phyloP scores from a whole-genome alignment of 2,113 vertebrate genomes.

The Mastomys natalensis region DNA sequence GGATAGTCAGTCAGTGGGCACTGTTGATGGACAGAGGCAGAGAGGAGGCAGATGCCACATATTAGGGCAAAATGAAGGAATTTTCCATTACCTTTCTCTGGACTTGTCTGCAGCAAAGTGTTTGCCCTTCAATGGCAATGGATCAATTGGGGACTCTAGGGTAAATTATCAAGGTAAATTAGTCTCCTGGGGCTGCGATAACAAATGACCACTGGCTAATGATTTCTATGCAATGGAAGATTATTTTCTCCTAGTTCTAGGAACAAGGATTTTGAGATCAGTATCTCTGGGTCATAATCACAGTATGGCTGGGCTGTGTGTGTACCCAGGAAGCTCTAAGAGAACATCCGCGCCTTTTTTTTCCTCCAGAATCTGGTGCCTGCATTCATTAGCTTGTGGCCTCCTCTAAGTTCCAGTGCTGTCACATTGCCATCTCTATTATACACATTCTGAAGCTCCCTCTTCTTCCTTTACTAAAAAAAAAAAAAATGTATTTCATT shows the following conservation, averaged over 20 bases:
- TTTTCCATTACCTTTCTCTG: neutral
- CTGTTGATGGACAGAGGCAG: neutral
- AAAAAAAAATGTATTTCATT: neutral
- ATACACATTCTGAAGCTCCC: accelerated
- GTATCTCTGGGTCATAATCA: neutral
- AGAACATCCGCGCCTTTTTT: neutral
- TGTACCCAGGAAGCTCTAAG: neutral
- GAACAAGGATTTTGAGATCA: neutral
- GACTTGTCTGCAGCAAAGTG: neutral
- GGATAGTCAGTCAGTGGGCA: neutral
- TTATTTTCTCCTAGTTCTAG: neutral
- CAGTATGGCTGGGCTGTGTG: accelerated
- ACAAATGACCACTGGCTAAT: neutral
- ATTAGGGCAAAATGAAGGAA: neutral
- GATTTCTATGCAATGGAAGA: neutral
- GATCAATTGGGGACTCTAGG: neutral
- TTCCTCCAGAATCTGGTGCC: neutral
- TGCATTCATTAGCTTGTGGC: neutral
- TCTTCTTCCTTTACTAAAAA: neutral
- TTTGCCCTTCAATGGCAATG: neutral
- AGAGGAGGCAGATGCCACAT: neutral
- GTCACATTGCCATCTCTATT: neutral
- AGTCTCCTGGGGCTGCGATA: neutral
- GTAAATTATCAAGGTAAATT: neutral
- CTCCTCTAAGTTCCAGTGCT: neutral